Evolutionary conservation across 2,113 vertebrate species (phyloP).

Genomic region (Petroica traversi): DNA sequence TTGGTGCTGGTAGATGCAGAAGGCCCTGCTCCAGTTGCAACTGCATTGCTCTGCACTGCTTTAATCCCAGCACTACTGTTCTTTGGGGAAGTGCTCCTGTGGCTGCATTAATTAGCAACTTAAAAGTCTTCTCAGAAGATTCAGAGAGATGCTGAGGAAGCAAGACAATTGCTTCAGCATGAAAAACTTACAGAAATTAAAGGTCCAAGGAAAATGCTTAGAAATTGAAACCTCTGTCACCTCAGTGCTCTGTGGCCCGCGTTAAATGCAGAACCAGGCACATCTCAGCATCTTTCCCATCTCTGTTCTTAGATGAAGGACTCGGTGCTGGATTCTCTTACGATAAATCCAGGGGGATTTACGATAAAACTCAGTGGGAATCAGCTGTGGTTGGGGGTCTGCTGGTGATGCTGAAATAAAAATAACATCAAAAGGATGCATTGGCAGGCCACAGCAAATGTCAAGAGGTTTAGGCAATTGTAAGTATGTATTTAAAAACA

Average conservation of each 20-base stretch:
- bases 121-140: neutral
- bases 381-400: neutral
- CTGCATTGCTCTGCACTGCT: neutral
- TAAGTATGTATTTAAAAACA: neutral
- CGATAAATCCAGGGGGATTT: neutral
- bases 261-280: neutral
- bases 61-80: neutral
- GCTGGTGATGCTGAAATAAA: neutral
- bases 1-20: neutral
- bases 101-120: neutral
- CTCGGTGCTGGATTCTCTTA: neutral
- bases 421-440: neutral
- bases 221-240: neutral
- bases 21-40: neutral
- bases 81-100: neutral
- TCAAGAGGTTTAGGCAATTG: neutral
- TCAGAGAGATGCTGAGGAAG: neutral
- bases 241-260: neutral
- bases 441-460: neutral
- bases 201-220: neutral
- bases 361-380: neutral
- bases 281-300: neutral
- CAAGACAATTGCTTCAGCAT: neutral
- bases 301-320: neutral
- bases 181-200: accelerated